phyloP scores from a whole-genome alignment of 2,113 vertebrate genomes.

The Hippocampus guttulatus region DNA sequence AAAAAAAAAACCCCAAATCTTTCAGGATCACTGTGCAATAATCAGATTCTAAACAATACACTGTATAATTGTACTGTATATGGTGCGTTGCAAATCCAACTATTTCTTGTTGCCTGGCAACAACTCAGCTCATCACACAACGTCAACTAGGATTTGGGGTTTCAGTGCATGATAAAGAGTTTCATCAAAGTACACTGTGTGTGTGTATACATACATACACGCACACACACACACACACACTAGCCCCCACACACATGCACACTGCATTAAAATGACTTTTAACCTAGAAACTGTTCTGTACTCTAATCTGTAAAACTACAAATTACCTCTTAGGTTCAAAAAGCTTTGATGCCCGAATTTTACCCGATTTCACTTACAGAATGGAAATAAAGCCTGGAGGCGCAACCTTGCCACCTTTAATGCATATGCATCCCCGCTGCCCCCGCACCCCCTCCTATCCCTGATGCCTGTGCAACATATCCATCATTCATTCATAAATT shows the following conservation, averaged over 20 bases:
- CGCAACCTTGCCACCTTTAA: constrained; percentile 21
- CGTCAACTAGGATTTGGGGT: constrained; percentile 51
- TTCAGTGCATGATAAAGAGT: background rate
- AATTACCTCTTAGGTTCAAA: constrained; percentile 4
- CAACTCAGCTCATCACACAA: constrained; percentile 57
- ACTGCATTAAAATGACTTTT: no score
- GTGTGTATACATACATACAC: no score
- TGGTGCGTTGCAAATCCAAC: no score
- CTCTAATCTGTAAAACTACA: background rate
- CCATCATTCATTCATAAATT: constrained; percentile 73
- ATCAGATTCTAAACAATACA: no score
- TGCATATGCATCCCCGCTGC: constrained; percentile 28
- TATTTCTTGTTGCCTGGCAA: constrained; percentile 73
- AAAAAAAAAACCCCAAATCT: no score
- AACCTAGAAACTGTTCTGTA: background rate
- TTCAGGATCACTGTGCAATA: no score
- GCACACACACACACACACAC: no score
- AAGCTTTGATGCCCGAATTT: constrained; percentile 32
- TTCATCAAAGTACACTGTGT: background rate
- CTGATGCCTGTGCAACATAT: constrained; percentile 60
- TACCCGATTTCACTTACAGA: constrained; percentile 18
- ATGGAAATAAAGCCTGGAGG: constrained; percentile 33
- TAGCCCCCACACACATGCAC: no score
- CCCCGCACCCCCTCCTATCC: background rate
- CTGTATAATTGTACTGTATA: no score